phyloP scores from a whole-genome alignment of 2,113 vertebrate species.

The Phaethornis superciliosus region DNA sequence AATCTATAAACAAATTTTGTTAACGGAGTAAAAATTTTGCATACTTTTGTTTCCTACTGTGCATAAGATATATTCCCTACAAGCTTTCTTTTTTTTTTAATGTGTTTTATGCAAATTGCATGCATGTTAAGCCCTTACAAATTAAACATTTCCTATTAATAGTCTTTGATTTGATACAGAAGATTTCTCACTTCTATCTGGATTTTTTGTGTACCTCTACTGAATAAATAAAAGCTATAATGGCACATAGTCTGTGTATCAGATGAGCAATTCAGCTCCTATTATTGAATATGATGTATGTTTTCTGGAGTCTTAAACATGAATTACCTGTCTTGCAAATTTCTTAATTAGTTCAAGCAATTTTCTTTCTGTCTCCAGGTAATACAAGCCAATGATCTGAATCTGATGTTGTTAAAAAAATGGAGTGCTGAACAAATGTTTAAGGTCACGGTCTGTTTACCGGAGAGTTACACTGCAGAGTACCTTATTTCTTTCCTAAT shows the following conservation, averaged over 20 bases:
- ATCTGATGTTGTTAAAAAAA: slow-evolving; percentile 67
- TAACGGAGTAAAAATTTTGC: neutral
- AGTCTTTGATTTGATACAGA: neutral
- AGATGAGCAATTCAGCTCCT: slow-evolving; percentile 3
- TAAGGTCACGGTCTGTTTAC: slow-evolving; percentile 63
- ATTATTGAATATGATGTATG: neutral
- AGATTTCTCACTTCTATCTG: neutral
- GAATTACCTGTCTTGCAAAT: slow-evolving; percentile 62
- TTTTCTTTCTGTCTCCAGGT: slow-evolving; percentile 70
- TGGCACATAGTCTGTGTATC: neutral
- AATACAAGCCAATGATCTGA: slow-evolving; percentile 71
- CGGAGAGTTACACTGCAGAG: neutral
- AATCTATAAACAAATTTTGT: neutral
- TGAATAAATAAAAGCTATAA: neutral
- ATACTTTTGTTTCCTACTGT: neutral
- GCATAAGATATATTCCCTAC: neutral
- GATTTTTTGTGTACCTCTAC: neutral
- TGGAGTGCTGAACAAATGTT: slow-evolving; percentile 65
- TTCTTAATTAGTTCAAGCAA: slow-evolving; percentile 66
- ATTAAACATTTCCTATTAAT: neutral
- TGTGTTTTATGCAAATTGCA: neutral
- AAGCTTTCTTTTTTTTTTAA: neutral
- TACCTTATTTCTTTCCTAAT: slow-evolving; percentile 21
- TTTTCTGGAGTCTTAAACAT: slow-evolving; percentile 44
- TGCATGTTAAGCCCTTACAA: neutral